Base-by-base conservation (phyloP, 2,113 vertebrate species). In the Actinemys pallida region DNA sequence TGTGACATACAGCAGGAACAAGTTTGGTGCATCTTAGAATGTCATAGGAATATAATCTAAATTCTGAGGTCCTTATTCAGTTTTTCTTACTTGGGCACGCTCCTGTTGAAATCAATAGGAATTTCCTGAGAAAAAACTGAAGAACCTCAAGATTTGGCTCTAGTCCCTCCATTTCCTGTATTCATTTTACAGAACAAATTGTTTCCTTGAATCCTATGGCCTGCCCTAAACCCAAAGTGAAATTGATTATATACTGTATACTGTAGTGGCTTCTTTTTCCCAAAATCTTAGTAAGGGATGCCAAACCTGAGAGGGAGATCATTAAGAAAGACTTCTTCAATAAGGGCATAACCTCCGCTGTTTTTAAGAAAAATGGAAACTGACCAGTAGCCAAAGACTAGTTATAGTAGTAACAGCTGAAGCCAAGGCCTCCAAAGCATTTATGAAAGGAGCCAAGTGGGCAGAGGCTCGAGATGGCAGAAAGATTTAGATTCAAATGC, bases 401-500 rank as follows among this genome's bases (percentile, higher is more conserved):
- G 57, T 49, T 78, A 1, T 75, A 86, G 52, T 80, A 87, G 27
- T 11, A 76, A 35, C 57, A 90, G 31, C 35, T 84, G 57, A 89
- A 93, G 45, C 49, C 54, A 86, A 56, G 22, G 3, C n/a, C 29
- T 90, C 59, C 8, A 50, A 22, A 52, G 29, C 82, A 62, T 75
- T 90, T 87, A 35, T 86, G 81, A 81, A 90, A 31, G 27, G 81
- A 89, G 1, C 5, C 35, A 5, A 54, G 5, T 83, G 62, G 88
- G 57, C 49, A 53, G 9, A 78, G 25, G 13, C 24, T 88, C 1
- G 29, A 39, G 54, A 78, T 49, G 62, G 22, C 9, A 53, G 56
- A 69, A 62, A 78, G 9, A 62, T 82, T 91, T 83, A 75, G n/a
- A 72, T 91, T 95, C 89, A 88, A 88, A 90, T 94, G 93, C 4